Conservation (phyloP, 1,140 invertebrate genomes). For the Drosophila serrata region DNA sequence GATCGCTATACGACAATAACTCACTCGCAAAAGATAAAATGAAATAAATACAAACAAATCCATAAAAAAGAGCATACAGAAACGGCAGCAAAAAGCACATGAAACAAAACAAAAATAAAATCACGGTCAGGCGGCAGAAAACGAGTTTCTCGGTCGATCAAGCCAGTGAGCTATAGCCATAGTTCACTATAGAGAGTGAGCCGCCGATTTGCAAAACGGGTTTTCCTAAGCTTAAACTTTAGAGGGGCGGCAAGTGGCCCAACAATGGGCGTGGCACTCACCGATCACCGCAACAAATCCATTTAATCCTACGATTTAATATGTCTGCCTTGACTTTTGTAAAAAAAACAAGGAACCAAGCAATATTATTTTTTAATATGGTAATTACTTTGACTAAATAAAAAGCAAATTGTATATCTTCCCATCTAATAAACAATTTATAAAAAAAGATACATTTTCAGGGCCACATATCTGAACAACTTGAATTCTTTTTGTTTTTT, state of each 20-base stretch:
- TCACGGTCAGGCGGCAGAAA: slow-evolving; percentile 68
- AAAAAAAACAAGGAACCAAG: background rate
- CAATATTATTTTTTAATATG: too few species aligned
- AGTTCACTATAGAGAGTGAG: slow-evolving; percentile 52
- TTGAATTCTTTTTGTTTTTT: background rate
- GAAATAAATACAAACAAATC: slow-evolving; percentile 5
- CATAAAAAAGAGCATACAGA: slow-evolving; percentile 18
- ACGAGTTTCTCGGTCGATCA: slow-evolving; percentile 42
- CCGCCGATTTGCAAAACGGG: slow-evolving; percentile 71
- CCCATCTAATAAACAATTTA: too few species aligned
- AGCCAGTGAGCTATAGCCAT: slow-evolving; percentile 22
- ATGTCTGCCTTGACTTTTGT: background rate
- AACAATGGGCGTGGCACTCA: slow-evolving; percentile 66
- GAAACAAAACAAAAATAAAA: slow-evolving; percentile 62
- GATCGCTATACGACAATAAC: slow-evolving; percentile 61
- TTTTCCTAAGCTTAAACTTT: slow-evolving; percentile 35
- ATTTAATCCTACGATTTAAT: background rate
- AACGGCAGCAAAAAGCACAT: slow-evolving; percentile 57
- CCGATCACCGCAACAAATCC: slow-evolving; percentile 22
- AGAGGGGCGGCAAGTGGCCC: slow-evolving; percentile 39
- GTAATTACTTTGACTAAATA: too few species aligned
- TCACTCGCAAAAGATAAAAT: slow-evolving; percentile 39
- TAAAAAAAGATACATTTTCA: background rate
- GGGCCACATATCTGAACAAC: background rate
- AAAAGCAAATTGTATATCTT: too few species aligned